Conservation (phyloP, 2,113 vertebrate genomes). For the Irena cyanogastra region DNA sequence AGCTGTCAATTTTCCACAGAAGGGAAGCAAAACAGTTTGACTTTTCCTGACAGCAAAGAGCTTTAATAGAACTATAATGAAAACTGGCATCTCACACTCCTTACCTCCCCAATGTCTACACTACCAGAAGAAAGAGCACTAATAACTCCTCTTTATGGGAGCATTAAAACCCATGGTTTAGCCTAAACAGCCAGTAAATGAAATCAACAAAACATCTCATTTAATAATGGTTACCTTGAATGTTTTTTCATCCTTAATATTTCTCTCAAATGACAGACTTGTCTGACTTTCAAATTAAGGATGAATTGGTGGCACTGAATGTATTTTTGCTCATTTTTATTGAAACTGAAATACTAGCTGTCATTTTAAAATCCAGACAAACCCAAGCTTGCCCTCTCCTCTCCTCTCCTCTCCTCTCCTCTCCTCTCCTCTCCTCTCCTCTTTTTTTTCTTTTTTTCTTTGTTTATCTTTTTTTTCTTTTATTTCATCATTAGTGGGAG, state of each 20-base stretch:
- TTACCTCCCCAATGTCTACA: slow-evolving; percentile 17
- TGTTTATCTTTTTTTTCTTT: no score
- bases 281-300: not conserved
- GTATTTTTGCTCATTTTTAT: not conserved
- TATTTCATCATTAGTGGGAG: not conserved
- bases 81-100: slow-evolving; percentile 10
- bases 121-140: slow-evolving; percentile 13
- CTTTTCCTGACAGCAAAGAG: slow-evolving; percentile 60
- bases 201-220: not conserved
- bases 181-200: not conserved
- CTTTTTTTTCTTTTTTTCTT: rapidly evolving
- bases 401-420: no score
- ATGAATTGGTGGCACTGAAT: not conserved
- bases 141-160: not conserved
- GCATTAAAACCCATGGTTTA: not conserved
- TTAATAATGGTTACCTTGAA: not conserved
- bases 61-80: slow-evolving; percentile 50
- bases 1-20: slow-evolving; percentile 63
- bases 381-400: not conserved
- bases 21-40: slow-evolving; percentile 56
- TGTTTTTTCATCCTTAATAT: not conserved
- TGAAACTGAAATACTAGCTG: not conserved
- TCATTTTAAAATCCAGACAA: not conserved
- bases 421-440: no score
- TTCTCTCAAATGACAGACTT: not conserved